These are phyloP conservation scores for Turritopsis dohrnii DNA, from an alignment of 30 jellyfish, hydroid and myxozoan genomes.

Conservation along the genomic window DNA sequence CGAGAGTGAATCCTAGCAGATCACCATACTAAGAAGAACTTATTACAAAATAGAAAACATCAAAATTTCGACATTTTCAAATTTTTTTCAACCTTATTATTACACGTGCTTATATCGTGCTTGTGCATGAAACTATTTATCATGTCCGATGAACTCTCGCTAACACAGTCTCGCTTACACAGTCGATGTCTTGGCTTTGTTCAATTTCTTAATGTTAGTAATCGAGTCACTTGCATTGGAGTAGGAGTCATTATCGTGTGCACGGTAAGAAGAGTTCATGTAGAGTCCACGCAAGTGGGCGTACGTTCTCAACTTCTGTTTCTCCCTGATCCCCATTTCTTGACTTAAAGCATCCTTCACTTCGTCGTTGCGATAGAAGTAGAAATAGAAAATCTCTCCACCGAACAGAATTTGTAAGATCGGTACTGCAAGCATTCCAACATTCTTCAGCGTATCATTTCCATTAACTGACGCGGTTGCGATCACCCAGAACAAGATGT, in stretches of 20 bases:
- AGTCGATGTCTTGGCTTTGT: not conserved
- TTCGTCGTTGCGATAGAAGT: constrained; percentile 87
- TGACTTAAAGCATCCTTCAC: constrained; percentile 28
- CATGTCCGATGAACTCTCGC: no score
- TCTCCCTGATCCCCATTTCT: constrained; percentile 27
- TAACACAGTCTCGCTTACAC: not conserved
- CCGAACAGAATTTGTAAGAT: constrained; percentile 55
- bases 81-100: no score
- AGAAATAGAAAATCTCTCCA: constrained; percentile 49
- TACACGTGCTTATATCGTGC: not conserved
- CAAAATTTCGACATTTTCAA: no score
- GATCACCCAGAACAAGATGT: constrained; percentile 59
- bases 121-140: not conserved
- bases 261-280: constrained; percentile 19
- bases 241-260: not conserved
- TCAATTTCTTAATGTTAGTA: not conserved
- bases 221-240: not conserved
- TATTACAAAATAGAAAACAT: no score
- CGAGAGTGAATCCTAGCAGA: no score
- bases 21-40: no score
- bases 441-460: constrained; percentile 36
- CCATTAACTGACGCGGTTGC: constrained; percentile 61
- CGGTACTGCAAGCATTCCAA: constrained; percentile 52
- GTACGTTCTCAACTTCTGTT: constrained; percentile 18
- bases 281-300: constrained; percentile 11